phyloP scores from a whole-genome alignment of 2,888 invertebrate genomes.

The Erannis defoliaria region DNA sequence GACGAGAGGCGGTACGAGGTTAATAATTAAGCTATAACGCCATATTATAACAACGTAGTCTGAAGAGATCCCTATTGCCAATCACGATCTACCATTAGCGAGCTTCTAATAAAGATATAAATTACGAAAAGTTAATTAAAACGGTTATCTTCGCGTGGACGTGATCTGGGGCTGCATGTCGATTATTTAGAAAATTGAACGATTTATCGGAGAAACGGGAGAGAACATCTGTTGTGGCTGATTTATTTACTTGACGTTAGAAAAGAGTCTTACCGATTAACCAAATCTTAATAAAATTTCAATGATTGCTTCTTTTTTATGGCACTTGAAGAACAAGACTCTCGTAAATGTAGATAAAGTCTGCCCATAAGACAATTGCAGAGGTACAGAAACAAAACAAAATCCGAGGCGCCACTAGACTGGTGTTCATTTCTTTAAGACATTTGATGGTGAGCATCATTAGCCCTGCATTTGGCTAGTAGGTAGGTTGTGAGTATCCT shows the following conservation, averaged over 20 bases:
- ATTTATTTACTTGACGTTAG: slow-evolving; percentile 58
- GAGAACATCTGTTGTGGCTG: slow-evolving; percentile 58
- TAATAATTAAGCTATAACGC: background rate
- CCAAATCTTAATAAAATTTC: no score
- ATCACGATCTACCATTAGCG: slow-evolving; percentile 73
- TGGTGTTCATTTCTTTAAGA: no score
- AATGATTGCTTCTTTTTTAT: no score
- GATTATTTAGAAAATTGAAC: slow-evolving; percentile 72
- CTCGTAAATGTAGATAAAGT: no score
- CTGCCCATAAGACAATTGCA: no score
- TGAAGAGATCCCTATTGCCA: slow-evolving; percentile 59
- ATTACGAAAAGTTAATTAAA: slow-evolving; percentile 84
- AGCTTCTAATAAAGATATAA: slow-evolving; percentile 82
- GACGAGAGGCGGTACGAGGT: background rate
- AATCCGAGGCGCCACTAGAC: no score
- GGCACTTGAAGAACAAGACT: no score
- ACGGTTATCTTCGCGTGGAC: slow-evolving; percentile 72
- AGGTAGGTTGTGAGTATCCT: no score
- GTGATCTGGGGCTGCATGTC: slow-evolving; percentile 53
- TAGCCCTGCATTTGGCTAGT: no score
- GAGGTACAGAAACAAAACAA: no score
- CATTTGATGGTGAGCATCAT: no score
- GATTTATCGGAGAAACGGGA: slow-evolving; percentile 72
- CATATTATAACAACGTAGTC: slow-evolving; percentile 2
- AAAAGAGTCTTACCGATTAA: no score